Percentiles rank a stretch among this genome's conserved stretches.
Evolutionary conservation across 2,113 vertebrate genomes (phyloP).

Genomic region (Onychostoma macrolepis): DNA sequence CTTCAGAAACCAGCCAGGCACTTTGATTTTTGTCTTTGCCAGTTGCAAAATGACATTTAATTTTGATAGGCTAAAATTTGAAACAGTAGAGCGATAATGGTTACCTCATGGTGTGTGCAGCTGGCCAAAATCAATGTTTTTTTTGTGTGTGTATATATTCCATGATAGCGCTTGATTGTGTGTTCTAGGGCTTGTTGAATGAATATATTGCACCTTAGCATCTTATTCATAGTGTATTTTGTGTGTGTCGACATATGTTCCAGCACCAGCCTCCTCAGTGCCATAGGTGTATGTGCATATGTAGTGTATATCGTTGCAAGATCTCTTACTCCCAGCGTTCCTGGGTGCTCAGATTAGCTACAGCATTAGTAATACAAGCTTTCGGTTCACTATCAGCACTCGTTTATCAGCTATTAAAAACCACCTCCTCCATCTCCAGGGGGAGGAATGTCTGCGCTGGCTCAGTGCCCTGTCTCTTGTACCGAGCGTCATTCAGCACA

Average conservation of each 20-base stretch:
- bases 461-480: constrained; percentile 17
- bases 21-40: not conserved
- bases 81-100: constrained; percentile 7
- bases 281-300: not conserved
- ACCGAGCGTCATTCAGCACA: constrained; percentile 22
- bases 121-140: constrained; percentile 16
- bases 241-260: not conserved
- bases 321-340: not conserved
- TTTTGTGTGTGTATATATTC: not conserved
- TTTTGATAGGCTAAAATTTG: not conserved
- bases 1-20: not conserved
- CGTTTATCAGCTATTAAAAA: constrained; percentile 37
- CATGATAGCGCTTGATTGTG: constrained; percentile 1
- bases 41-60: not conserved
- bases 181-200: not conserved
- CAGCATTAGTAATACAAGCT: constrained; percentile 37
- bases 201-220: not conserved
- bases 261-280: not conserved
- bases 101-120: not conserved
- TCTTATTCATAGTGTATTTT: not conserved
- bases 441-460: constrained; percentile 18
- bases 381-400: not conserved
- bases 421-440: constrained; percentile 6
- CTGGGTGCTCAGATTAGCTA: constrained; percentile 19
- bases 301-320: not conserved